These are phyloP conservation scores for Actias luna DNA, from an alignment of 2,888 invertebrate species.

Conservation along the genomic window DNA sequence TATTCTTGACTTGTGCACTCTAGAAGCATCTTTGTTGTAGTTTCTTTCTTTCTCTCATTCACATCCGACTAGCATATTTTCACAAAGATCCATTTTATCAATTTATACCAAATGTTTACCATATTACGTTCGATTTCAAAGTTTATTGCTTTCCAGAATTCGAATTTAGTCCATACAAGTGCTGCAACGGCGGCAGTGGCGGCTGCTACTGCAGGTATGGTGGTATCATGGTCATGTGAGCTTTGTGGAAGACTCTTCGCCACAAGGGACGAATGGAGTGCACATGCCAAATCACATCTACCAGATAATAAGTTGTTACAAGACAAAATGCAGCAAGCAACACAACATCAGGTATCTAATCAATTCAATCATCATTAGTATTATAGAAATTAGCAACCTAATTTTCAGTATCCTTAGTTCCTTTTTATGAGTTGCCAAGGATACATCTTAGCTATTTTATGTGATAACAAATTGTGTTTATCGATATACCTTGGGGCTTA, in stretches of 20 bases:
- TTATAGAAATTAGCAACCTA: background rate
- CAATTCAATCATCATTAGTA: background rate
- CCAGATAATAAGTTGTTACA: conserved; percentile 79
- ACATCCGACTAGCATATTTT: background rate
- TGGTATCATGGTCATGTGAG: conserved; percentile 88
- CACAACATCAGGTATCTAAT: conserved; percentile 64
- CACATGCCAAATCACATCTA: conserved; percentile 87
- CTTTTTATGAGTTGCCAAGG: no score
- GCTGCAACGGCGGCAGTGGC: conserved; percentile 72
- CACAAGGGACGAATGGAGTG: conserved; percentile 88
- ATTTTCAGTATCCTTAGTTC: no score
- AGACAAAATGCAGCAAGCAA: conserved; percentile 74
- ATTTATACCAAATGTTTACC: no score
- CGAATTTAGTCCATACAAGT: conserved; percentile 76
- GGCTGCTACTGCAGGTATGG: conserved; percentile 76
- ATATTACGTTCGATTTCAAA: background rate
- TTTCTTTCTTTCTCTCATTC: background rate
- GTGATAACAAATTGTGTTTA: no score
- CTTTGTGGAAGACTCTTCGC: conserved; percentile 87
- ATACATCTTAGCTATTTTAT: no score
- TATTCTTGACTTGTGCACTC: background rate
- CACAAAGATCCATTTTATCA: no score
- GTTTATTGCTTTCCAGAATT: conserved; percentile 47
- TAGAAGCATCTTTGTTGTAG: background rate
- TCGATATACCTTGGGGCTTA: no score